Evolutionary conservation across 92 coral and sea anemone species (phyloP).

Genomic region (Porites divaricata): DNA sequence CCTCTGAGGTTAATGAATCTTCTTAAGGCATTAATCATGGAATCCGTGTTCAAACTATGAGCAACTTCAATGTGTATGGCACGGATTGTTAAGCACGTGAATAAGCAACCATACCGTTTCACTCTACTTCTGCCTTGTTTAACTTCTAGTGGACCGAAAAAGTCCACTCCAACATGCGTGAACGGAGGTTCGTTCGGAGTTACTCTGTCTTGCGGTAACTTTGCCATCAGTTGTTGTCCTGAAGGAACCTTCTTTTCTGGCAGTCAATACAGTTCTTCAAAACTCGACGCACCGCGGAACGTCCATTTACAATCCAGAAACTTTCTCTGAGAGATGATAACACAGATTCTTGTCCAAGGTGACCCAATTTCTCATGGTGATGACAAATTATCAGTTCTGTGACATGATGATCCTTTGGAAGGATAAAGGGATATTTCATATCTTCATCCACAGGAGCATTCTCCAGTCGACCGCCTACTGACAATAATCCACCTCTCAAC

Average conservation of each 20-base stretch:
- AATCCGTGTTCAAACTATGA: constrained; percentile 40
- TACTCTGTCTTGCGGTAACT: constrained; percentile 36
- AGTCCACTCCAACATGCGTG: constrained; percentile 46
- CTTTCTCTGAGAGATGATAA: constrained; percentile 26
- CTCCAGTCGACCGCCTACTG: constrained; percentile 9
- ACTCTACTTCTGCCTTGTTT: constrained; percentile 23
- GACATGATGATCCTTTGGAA: constrained; percentile 28
- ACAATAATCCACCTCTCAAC: constrained; percentile 5
- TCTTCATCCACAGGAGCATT: constrained; percentile 25
- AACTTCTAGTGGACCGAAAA: constrained; percentile 45
- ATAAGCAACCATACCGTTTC: constrained; percentile 45
- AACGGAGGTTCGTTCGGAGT: constrained; percentile 40
- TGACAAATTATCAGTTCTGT: constrained; percentile 29
- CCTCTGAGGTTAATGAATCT: constrained; percentile 42
- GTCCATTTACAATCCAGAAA: constrained; percentile 42
- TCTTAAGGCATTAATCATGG: constrained; percentile 39
- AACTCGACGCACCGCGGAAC: background rate
- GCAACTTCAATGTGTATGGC: constrained; percentile 39
- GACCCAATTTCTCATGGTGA: constrained; percentile 37
- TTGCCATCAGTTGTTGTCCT: constrained; percentile 48
- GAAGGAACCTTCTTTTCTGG: constrained; percentile 23
- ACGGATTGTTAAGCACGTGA: constrained; percentile 42
- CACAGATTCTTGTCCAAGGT: constrained; percentile 37
- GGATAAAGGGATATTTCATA: constrained; percentile 24
- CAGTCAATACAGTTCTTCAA: too few relatives aligned